Base-by-base conservation (phyloP, 2,113 vertebrate species). In the Mirounga angustirostris region DNA sequence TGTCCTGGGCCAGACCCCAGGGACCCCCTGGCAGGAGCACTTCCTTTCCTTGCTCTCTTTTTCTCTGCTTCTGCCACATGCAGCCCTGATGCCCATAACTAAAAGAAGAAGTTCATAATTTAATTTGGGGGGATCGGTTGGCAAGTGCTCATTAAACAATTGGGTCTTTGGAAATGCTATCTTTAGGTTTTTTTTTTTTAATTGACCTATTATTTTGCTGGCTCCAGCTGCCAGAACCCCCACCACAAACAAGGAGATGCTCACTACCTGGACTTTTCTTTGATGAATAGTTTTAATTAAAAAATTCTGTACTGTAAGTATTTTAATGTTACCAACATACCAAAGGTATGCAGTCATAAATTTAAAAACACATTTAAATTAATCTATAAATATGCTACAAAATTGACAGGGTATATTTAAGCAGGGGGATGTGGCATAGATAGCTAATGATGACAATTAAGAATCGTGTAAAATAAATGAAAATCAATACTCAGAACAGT, bases 241-340 rank as follows among this genome's bases (percentile, higher is more conserved):
- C 99, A 99, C 98, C 93, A 98, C 98, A 99, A 99, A 99, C 98
- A 98, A 98, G 98, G 98, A 98, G 98, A 99, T 98, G 97, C 96
- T 98, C 88, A 96, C 98, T 99, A 99, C 99, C 99, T 99, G 99
- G 98, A 98, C 98, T 98, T 99, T 99, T 96, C 93, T 98, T 98
- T 99, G 99, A 99, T 99, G 98, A 99, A 99, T 99, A 99, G 99
- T 99, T 99, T 99, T 99, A 99, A 99, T 99, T 99, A 99, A 99
- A 99, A 99, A 99, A 99, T 99, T 99, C 98, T 98, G 99, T 99
- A 99, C 98, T 98, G 98, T 99, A 99, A 99, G 99, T 99, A 99
- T 99, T 99, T 99, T 99, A 99, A 99, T 99, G 99, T 98, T 99
- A 99, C 98, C 98, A 99, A 99, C 98, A 99, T 99, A 99, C 98